Evolutionary conservation across 2,113 vertebrate species (phyloP).

Genomic region (Leuciscus idus): DNA sequence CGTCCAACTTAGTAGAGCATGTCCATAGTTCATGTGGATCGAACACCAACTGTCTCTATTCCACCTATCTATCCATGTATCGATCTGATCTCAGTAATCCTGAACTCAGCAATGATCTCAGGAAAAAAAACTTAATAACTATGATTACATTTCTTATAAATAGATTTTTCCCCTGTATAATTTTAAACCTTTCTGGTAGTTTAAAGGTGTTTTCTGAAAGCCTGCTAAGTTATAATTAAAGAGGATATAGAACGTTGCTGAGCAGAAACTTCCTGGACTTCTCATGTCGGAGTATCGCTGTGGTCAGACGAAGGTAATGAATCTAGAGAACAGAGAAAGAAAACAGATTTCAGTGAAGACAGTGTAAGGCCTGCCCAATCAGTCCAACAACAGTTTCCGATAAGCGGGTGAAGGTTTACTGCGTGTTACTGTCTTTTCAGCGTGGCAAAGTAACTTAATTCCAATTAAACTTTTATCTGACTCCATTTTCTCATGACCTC

Average conservation of each 20-base stretch:
- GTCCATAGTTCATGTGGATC: background rate
- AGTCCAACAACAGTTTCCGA: too few species aligned
- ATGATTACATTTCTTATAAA: background rate
- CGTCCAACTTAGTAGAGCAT: too few species aligned
- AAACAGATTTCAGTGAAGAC: background rate
- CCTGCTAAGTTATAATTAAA: background rate
- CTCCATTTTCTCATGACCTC: too few species aligned
- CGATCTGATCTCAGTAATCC: too few species aligned
- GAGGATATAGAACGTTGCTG: constrained; percentile 96
- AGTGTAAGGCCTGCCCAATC: too few species aligned
- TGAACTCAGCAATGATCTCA: too few species aligned
- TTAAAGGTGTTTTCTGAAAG: background rate
- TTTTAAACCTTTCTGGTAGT: background rate
- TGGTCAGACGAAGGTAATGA: constrained; percentile 92
- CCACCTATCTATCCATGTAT: too few species aligned
- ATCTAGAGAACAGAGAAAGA: constrained; percentile 77
- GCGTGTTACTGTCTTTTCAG: too few species aligned
- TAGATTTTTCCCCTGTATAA: background rate
- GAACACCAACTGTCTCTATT: background rate
- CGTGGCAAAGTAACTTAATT: too few species aligned
- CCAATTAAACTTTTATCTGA: too few species aligned
- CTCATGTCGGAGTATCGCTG: constrained; percentile 90
- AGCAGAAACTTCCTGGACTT: constrained; percentile 96
- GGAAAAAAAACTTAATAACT: too few species aligned
- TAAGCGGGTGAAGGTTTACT: too few species aligned